These are phyloP conservation scores for Cantharis nigra DNA, from an alignment of 2,888 invertebrate species.

Conservation along the genomic window DNA sequence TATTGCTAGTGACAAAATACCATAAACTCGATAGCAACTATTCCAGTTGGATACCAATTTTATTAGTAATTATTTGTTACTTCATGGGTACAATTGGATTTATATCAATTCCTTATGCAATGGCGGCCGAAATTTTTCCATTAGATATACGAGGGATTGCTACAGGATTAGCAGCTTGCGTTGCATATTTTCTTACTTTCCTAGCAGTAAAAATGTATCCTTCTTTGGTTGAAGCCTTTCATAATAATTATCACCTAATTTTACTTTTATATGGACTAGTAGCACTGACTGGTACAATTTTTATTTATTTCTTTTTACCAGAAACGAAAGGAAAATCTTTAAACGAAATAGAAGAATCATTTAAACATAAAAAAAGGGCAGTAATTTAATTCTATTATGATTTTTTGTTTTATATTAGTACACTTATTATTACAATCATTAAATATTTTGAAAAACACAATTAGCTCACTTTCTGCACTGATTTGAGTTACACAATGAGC, in stretches of 20 bases:
- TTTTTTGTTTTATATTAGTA: neutral
- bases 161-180: constrained; percentile 56
- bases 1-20: constrained; percentile 46
- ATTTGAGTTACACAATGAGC: too few relatives aligned
- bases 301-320: constrained; percentile 56
- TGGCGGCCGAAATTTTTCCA: constrained; percentile 62
- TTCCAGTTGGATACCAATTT: constrained; percentile 52
- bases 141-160: constrained; percentile 59
- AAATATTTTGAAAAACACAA: too few relatives aligned
- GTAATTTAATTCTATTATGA: neutral
- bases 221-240: constrained; percentile 48
- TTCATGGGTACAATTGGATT: constrained; percentile 60
- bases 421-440: too few relatives aligned
- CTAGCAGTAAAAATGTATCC: constrained; percentile 59
- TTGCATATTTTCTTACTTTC: constrained; percentile 60
- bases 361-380: constrained; percentile 40
- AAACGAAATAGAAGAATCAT: constrained; percentile 58
- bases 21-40: constrained; percentile 38
- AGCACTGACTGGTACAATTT: constrained; percentile 57
- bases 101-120: constrained; percentile 60
- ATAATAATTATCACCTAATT: constrained; percentile 57
- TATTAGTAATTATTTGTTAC: constrained; percentile 57
- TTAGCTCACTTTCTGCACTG: too few relatives aligned
- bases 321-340: constrained; percentile 61
- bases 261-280: constrained; percentile 58